phyloP scores from a whole-genome alignment of 2,888 invertebrate species.

The Rhagophthalmus giganteus region DNA sequence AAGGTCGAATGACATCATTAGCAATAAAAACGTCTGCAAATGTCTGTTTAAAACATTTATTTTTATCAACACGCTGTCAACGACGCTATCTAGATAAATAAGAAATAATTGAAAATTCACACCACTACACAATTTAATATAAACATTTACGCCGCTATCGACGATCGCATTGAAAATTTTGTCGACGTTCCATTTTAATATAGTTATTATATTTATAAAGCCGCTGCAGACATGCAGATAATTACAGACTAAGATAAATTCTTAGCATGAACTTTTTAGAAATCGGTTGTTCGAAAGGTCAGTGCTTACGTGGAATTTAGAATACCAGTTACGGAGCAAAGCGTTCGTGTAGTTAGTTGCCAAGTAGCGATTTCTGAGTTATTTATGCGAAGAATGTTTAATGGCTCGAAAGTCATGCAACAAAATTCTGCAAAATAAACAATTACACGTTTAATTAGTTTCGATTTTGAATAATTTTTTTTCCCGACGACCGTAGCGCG shows the following conservation, averaged over 20 bases:
- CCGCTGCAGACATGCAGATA: not conserved
- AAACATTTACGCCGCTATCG: not conserved
- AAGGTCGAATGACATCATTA: constrained; percentile 32
- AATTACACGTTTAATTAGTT: constrained; percentile 3
- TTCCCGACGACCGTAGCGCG: not conserved
- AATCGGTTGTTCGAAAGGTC: constrained; percentile 10
- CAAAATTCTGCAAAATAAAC: constrained; percentile 7
- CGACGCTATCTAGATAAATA: not conserved
- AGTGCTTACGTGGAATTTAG: constrained; percentile 13
- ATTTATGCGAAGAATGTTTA: constrained; percentile 9
- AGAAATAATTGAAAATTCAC: not conserved
- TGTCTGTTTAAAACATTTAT: constrained; percentile 3
- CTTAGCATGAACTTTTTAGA: constrained; percentile 5
- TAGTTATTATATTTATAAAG: too few relatives aligned
- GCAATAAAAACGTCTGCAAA: constrained; percentile 18
- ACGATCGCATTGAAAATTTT: not conserved
- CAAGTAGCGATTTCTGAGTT: constrained; percentile 14
- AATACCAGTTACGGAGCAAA: constrained; percentile 10
- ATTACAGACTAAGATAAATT: constrained; percentile 2
- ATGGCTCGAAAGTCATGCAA: constrained; percentile 5
- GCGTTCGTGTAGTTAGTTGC: constrained; percentile 6
- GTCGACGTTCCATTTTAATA: too few relatives aligned
- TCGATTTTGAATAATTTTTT: not conserved
- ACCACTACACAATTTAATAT: not conserved
- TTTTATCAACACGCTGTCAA: not conserved